These are phyloP conservation scores for Coenonympha glycerion DNA, from an alignment of 2,888 invertebrate species.

Conservation along the genomic window DNA sequence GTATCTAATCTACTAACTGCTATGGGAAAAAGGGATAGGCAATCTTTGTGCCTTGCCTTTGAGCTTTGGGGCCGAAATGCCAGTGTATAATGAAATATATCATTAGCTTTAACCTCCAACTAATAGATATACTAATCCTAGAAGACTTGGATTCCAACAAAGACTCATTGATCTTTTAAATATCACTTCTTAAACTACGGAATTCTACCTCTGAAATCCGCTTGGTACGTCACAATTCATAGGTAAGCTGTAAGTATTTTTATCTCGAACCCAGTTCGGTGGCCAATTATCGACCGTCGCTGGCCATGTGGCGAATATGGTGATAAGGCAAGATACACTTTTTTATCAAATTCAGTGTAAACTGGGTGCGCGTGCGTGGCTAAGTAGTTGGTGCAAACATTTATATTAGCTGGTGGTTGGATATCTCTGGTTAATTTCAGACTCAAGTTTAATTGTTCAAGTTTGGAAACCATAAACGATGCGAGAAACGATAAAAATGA, in stretches of 20 bases:
- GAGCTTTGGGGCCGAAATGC: no score
- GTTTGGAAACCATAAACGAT: background rate
- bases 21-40: no score
- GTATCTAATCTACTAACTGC: no score
- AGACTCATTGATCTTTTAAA: no score
- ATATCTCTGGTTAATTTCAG: background rate
- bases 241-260: no score
- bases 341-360: conserved; percentile 14
- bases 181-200: no score
- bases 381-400: conserved; percentile 4
- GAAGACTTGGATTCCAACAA: no score
- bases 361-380: background rate
- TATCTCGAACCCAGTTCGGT: background rate
- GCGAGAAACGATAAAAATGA: background rate
- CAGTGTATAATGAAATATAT: no score
- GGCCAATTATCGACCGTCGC: background rate
- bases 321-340: conserved; percentile 19
- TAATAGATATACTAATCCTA: no score
- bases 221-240: background rate
- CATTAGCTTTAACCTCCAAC: no score
- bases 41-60: no score
- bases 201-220: background rate
- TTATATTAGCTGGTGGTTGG: background rate
- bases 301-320: conserved; percentile 5
- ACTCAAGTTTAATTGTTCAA: background rate